Conservation (phyloP, 2,797 vertebrate species). For the Clarias fuscus region DNA sequence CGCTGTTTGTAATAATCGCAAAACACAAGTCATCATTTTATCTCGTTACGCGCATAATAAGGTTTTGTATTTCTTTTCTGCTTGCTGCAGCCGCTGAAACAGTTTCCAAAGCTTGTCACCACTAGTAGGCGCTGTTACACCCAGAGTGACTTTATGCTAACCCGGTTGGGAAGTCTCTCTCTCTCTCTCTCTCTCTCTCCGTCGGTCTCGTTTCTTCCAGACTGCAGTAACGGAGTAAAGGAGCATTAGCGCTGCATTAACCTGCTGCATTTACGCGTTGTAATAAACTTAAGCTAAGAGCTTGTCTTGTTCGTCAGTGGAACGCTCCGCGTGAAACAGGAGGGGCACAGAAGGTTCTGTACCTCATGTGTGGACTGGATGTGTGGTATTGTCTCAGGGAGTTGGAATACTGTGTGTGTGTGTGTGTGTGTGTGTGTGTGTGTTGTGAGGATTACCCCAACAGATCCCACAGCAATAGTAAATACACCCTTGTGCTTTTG, state of each 20-base stretch:
- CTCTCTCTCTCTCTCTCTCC: too few species aligned
- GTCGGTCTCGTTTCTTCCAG: not conserved
- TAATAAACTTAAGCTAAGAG: not conserved
- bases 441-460: not conserved
- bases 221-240: constrained; percentile 5
- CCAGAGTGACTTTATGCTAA: not conserved
- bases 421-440: not conserved
- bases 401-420: constrained; percentile 38
- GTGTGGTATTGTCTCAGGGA: constrained; percentile 56
- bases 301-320: not conserved
- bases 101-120: not conserved
- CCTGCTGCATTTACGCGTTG: not conserved
- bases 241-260: not conserved
- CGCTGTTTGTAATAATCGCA: not conserved
- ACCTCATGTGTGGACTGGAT: constrained; percentile 35
- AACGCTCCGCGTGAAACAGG: constrained; percentile 11
- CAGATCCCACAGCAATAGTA: not conserved
- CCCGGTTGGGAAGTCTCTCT: not conserved
- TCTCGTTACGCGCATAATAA: not conserved
- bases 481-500: not conserved
- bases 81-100: not conserved
- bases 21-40: not conserved
- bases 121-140: not conserved
- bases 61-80: not conserved
- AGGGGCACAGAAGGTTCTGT: constrained; percentile 9